Conservation (phyloP, 2,113 vertebrate species). For the Penelope pileata region DNA sequence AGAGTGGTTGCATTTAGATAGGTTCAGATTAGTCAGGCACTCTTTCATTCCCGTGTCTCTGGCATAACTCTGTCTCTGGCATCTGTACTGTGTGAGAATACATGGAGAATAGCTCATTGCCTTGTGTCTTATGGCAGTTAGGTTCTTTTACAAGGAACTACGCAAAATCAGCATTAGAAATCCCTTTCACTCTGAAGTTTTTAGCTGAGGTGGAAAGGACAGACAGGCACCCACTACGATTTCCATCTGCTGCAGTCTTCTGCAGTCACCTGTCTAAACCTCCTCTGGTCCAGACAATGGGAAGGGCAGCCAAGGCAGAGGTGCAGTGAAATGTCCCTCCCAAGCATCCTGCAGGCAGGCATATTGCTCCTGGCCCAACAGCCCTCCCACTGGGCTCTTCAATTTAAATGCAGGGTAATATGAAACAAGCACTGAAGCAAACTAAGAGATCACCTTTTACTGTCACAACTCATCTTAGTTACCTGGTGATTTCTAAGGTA, state of each 20-base stretch:
- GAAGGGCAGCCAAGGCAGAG: neutral
- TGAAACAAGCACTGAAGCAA: neutral
- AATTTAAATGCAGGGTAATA: neutral
- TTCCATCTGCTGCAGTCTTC: too few species aligned
- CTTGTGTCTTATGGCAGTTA: neutral
- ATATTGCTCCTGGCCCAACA: neutral
- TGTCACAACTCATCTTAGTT: neutral
- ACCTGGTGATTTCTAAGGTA: neutral
- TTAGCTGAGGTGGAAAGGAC: neutral
- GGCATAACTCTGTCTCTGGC: neutral
- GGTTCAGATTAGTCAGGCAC: neutral
- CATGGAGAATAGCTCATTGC: neutral
- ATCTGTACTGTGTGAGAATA: neutral
- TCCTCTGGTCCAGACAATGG: neutral
- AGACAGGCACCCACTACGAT: neutral
- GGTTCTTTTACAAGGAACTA: neutral
- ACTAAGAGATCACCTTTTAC: neutral
- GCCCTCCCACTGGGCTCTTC: neutral
- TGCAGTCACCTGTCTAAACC: neutral
- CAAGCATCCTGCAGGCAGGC: neutral
- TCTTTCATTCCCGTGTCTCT: neutral
- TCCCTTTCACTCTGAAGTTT: neutral
- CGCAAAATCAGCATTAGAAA: neutral
- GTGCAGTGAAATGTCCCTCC: neutral
- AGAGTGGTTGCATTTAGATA: neutral